These are phyloP conservation scores for Coranthus polyacanthus DNA, from an alignment of 2,797 vertebrate genomes.

Conservation along the genomic window DNA sequence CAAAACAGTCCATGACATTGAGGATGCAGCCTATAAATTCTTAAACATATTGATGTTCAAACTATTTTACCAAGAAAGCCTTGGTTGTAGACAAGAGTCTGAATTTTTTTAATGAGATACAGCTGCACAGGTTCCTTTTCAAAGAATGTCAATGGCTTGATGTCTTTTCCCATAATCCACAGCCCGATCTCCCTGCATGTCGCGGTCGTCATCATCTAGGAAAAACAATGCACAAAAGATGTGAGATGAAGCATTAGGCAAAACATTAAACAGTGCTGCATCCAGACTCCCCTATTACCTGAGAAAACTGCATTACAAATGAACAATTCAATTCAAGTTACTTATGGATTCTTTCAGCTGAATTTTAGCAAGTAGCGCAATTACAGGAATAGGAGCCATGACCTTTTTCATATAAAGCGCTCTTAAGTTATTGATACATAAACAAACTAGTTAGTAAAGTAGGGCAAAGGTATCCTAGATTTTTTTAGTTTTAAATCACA, in stretches of 20 bases:
- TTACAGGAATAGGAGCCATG: not conserved
- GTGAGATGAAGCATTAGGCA: slow-evolving; percentile 15
- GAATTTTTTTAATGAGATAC: slow-evolving; percentile 43
- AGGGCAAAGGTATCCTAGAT: not conserved
- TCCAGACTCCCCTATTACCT: not conserved
- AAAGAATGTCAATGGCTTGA: slow-evolving; percentile 91
- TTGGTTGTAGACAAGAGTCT: slow-evolving; percentile 44
- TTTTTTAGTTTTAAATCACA: not conserved
- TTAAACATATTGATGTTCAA: slow-evolving; percentile 53
- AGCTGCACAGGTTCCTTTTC: slow-evolving; percentile 55
- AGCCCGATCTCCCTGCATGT: slow-evolving; percentile 91
- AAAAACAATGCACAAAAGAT: slow-evolving; percentile 45
- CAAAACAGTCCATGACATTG: slow-evolving; percentile 65
- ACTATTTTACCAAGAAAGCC: slow-evolving; percentile 48
- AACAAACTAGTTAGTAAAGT: not conserved
- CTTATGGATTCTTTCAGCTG: not conserved
- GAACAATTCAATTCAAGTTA: not conserved
- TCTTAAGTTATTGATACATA: not conserved
- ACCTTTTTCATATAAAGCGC: not conserved
- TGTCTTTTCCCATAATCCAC: slow-evolving; percentile 93
- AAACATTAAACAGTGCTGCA: not conserved
- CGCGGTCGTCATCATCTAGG: slow-evolving; percentile 95
- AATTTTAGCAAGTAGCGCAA: not conserved
- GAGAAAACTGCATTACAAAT: not conserved
- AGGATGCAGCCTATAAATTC: slow-evolving; percentile 51